phyloP scores from a whole-genome alignment of 2,113 vertebrate species.

The Stictonetta naevosa region DNA sequence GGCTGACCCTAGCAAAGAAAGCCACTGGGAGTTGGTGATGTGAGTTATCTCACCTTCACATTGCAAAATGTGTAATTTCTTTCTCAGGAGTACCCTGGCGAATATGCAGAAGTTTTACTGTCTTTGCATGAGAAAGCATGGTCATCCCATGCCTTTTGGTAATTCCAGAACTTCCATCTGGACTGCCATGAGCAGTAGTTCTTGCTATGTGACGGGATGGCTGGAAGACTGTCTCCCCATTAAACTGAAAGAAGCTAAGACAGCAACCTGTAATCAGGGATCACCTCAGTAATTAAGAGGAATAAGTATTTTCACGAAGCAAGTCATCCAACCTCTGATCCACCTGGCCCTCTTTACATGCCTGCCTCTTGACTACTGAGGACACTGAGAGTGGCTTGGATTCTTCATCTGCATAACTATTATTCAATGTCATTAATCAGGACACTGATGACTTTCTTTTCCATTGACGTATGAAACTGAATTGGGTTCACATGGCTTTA shows the following conservation, averaged over 20 bases:
- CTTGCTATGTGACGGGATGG: background rate
- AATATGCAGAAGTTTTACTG: background rate
- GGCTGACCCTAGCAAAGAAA: background rate
- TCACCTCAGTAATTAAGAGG: background rate
- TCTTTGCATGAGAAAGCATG: background rate
- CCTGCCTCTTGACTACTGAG: background rate
- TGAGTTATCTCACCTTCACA: background rate
- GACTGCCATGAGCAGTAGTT: background rate
- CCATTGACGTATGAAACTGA: background rate
- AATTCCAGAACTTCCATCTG: background rate
- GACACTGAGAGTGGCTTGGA: background rate
- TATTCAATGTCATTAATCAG: background rate
- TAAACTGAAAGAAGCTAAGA: background rate
- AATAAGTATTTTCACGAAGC: background rate
- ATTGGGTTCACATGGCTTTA: background rate
- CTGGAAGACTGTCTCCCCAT: background rate
- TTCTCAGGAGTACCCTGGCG: background rate
- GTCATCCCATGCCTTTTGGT: background rate
- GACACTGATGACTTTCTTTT: background rate
- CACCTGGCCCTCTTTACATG: background rate
- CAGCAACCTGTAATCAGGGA: background rate
- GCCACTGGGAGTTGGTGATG: background rate
- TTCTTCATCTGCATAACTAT: background rate
- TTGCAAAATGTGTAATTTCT: background rate
- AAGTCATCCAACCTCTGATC: background rate